A percentile compares a stretch with the other conserved stretches of the same genome.
These are phyloP conservation scores for Apis cerana DNA, from an alignment of 1,140 invertebrate genomes.

Conservation along the genomic window DNA sequence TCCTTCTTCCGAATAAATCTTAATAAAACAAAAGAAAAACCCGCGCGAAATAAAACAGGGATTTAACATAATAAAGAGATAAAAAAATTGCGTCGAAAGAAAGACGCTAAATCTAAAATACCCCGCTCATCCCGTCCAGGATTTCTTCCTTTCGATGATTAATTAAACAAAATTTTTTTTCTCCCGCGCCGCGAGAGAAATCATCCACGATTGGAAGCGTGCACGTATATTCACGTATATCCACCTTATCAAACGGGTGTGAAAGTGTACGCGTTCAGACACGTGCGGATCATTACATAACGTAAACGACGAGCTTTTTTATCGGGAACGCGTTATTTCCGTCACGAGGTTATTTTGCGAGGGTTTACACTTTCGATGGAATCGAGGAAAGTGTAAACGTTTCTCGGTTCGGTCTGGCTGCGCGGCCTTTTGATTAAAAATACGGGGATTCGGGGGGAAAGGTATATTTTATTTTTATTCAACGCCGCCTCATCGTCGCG, in stretches of 20 bases:
- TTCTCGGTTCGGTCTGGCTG: background rate
- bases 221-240: too few relatives aligned
- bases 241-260: background rate
- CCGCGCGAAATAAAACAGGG: too few relatives aligned
- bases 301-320: slow-evolving; percentile 46
- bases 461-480: slow-evolving; percentile 31
- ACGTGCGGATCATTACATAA: slow-evolving; percentile 40
- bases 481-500: background rate
- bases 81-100: too few relatives aligned
- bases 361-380: slow-evolving; percentile 16
- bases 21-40: too few relatives aligned
- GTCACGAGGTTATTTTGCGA: slow-evolving; percentile 45
- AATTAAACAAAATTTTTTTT: too few relatives aligned
- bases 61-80: too few relatives aligned
- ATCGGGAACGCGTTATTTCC: slow-evolving; percentile 49
- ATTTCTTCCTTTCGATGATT: too few relatives aligned
- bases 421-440: slow-evolving; percentile 38
- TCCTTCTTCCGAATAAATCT: too few relatives aligned
- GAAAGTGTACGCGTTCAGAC: background rate
- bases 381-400: slow-evolving; percentile 13
- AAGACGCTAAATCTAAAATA: too few relatives aligned
- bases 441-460: slow-evolving; percentile 8
- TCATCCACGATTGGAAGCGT: too few relatives aligned
- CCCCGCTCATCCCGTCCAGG: too few relatives aligned
- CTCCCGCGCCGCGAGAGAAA: too few relatives aligned